Percentiles rank a stretch among this genome's conserved stretches.
These are phyloP conservation scores for Fulica atra DNA, from an alignment of 2,113 vertebrate genomes.

Conservation along the genomic window DNA sequence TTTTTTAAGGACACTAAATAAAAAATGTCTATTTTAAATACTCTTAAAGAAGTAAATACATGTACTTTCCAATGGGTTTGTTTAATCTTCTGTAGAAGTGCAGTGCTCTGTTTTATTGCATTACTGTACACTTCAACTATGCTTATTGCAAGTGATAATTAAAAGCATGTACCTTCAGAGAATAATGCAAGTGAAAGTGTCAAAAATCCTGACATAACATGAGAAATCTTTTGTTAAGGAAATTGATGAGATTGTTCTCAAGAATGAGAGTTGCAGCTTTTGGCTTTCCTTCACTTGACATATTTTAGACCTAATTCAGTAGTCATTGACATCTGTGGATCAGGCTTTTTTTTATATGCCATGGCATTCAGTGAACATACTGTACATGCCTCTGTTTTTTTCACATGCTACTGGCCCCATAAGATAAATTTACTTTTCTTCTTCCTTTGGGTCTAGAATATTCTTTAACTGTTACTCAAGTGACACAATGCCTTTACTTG, in stretches of 20 bases:
- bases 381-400: background rate
- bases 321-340: background rate
- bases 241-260: background rate
- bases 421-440: background rate
- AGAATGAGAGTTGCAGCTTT: background rate
- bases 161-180: slow-evolving; percentile 1
- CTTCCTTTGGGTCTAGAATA: background rate
- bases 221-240: background rate
- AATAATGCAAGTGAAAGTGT: background rate
- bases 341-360: background rate
- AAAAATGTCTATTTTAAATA: background rate
- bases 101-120: background rate
- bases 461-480: background rate
- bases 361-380: background rate
- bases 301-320: slow-evolving; percentile 24
- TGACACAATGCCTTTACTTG: background rate
- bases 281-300: slow-evolving; percentile 20
- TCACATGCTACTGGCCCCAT: background rate
- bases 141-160: background rate
- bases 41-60: background rate
- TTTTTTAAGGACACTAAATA: background rate
- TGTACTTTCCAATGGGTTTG: background rate
- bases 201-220: background rate
- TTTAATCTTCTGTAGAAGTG: background rate
- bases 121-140: background rate